A percentile compares a stretch with the other conserved stretches of the same genome.
phyloP scores from a whole-genome alignment of 2,113 vertebrate species.

The Solenodon paradoxus region DNA sequence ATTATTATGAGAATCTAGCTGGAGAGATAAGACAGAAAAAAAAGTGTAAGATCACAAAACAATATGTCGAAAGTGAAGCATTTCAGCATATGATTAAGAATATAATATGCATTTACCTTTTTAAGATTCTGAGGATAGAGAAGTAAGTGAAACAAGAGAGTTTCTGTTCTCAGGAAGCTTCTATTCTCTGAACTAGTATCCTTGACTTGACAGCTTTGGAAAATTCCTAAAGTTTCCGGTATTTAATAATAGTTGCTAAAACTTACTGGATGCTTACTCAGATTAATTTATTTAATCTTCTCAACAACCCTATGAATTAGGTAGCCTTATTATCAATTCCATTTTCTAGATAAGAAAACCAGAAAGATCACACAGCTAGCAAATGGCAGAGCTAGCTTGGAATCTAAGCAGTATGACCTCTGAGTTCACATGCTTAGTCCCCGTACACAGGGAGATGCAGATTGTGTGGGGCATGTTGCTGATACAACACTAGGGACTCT shows the following conservation, averaged over 20 bases:
- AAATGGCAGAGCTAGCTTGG: neutral
- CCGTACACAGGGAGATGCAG: no score
- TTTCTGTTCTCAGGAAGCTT: neutral
- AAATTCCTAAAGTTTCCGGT: neutral
- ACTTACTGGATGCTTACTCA: neutral
- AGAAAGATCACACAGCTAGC: neutral
- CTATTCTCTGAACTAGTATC: neutral
- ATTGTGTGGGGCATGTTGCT: neutral
- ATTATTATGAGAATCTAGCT: neutral
- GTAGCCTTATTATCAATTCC: neutral
- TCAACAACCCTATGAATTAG: neutral
- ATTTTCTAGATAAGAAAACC: neutral
- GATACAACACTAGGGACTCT: neutral
- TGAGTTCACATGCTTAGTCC: neutral
- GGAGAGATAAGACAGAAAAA: neutral
- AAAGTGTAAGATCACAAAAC: neutral
- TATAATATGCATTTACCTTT: neutral
- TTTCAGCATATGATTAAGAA: neutral
- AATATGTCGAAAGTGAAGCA: neutral
- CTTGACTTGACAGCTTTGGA: neutral
- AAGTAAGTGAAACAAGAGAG: neutral
- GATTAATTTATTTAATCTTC: neutral
- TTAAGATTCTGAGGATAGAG: neutral
- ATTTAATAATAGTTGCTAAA: neutral
- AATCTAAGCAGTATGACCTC: neutral